Base-by-base conservation (phyloP, 2,797 vertebrate species). In the Glossophaga mutica region DNA sequence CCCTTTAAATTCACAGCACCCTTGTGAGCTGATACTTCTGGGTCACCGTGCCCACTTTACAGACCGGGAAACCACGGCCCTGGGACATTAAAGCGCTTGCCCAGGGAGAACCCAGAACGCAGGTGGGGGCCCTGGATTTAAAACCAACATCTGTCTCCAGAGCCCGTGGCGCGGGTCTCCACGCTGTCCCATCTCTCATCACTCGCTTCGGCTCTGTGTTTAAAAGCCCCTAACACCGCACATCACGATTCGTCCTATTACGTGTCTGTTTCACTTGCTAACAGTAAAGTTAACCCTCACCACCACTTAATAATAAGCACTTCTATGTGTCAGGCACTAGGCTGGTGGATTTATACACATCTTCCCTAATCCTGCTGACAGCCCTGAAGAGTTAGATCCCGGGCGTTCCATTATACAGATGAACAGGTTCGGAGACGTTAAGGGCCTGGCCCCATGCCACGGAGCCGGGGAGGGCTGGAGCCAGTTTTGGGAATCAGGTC, bases 401-500 rank as follows among this genome's bases (percentile, higher is more conserved):
- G 76, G 83, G 32, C 2, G 11, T 8, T 37, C 94, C 92, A 95
- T 78, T 86, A 73, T 4, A 79, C 87, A 94, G 90, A 89, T 68
- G 62, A 73, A 76, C 22, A 57, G 34, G 68, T 77, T 82, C 71
- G 46, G 77, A 50, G 85, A 76, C 67, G 65, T 44, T 29, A 73
- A 76, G 52, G 0, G 24, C 11, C 1, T 19, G 87, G 82, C 95
- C 32, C 18, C 24, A 0, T 26, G 67, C 52, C 37, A 44, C 88
- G 15, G 9, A 29, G 62, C 46, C 10, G 29, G 37, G 2, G 55
- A 48, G 19, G 0, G 24, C 39, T 1, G 22, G 52, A 86, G 90
- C 87, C 67, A 44, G 91, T 67, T 44, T 59, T 3, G 3, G 52
- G 42, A 83, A 57, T 70, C 55, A 50, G 62, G 78, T 57, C 65